Percentiles rank a stretch among this genome's conserved stretches.
Conservation (phyloP, 2,797 vertebrate species). For the Phrynocephalus vlangalii region DNA sequence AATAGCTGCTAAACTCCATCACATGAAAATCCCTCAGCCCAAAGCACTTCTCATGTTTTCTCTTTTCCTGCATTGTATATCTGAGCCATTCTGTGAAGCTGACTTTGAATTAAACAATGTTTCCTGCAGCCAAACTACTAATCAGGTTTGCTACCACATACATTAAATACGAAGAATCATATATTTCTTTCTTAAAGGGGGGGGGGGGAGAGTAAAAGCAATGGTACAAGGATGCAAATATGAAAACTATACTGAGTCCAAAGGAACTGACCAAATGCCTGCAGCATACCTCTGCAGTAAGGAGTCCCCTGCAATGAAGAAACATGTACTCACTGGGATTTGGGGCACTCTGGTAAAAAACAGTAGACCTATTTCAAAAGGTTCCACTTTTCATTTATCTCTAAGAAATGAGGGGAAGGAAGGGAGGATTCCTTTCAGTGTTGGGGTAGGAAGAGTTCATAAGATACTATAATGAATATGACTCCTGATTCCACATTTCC, state of each 20-base stretch:
- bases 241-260: conserved; percentile 11
- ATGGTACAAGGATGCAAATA: not conserved
- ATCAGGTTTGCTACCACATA: conserved; percentile 8
- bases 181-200: no score
- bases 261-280: not conserved
- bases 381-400: conserved; percentile 1
- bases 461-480: not conserved
- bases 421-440: not conserved
- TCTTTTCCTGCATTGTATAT: not conserved
- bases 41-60: not conserved
- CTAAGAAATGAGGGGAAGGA: not conserved
- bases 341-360: not conserved
- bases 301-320: conserved; percentile 2
- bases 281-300: not conserved
- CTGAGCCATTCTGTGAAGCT: conserved; percentile 7
- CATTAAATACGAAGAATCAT: conserved; percentile 23
- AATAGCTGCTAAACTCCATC: conserved; percentile 3
- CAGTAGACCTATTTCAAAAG: not conserved
- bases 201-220: not conserved
- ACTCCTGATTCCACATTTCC: not conserved
- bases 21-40: not conserved
- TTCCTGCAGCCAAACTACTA: conserved; percentile 18
- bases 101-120: conserved; percentile 1
- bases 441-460: not conserved
- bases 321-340: not conserved